Percentiles rank a stretch among this genome's conserved stretches.
phyloP scores from a whole-genome alignment of 2,888 invertebrate genomes.

The Leucophenga montana region DNA sequence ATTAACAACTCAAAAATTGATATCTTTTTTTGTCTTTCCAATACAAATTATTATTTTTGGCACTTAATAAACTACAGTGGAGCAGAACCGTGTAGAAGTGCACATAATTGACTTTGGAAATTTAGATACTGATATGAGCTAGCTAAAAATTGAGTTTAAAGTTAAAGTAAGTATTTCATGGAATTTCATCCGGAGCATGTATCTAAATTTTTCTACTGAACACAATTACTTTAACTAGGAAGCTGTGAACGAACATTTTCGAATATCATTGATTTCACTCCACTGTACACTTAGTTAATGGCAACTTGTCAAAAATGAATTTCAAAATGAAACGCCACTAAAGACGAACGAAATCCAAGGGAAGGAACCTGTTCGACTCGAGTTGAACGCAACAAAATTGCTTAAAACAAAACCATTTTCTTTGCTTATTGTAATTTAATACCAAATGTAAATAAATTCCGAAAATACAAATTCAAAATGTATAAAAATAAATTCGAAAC shows the following conservation, averaged over 20 bases:
- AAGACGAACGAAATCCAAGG: neutral
- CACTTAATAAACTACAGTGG: conserved; percentile 2
- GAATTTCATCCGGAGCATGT: no score
- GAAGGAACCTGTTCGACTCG: no score
- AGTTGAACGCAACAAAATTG: conserved; percentile 36
- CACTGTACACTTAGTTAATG: conserved; percentile 43
- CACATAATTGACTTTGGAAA: no score
- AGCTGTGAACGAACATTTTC: no score
- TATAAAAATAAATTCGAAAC: neutral
- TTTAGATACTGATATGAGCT: no score
- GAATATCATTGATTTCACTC: conserved; percentile 23
- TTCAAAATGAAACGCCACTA: neutral
- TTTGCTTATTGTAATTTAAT: conserved; percentile 47
- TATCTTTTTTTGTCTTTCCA: neutral
- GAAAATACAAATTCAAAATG: neutral
- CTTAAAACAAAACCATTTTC: conserved; percentile 27
- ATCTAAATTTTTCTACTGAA: no score
- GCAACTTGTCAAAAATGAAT: conserved; percentile 43
- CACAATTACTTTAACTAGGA: no score
- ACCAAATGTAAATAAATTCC: conserved; percentile 52
- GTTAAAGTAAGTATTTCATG: no score
- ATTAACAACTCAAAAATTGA: no score
- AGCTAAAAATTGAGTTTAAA: no score
- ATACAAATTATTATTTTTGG: neutral
- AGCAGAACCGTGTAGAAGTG: no score